Base-by-base conservation (phyloP, 2,888 invertebrate genomes). In the Brenthis ino region DNA sequence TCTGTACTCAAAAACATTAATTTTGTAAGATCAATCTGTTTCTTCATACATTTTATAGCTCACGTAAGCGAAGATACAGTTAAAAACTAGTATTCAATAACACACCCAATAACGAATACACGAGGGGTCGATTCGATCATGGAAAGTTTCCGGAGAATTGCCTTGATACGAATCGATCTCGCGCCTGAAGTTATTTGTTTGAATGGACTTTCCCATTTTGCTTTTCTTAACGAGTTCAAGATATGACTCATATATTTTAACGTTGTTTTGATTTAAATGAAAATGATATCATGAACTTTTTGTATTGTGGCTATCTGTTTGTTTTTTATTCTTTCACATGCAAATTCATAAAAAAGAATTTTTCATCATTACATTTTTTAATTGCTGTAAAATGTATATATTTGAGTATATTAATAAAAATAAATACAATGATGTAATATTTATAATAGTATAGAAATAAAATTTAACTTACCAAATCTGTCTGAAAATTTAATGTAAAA, bases 81-180 rank as follows among this genome's bases (percentile, higher is more conserved):
- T 53, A 8, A 53, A 16, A 14, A 16, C n/a, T 12, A 37, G 43
- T 63, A 63, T 63, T 63, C 43, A 63, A 63, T 63, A 63, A 54
- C 53, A 24, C 43, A 54, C 51, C 20, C 54, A 63, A 54, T 63
- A 43, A 43, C 53, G 14, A 63, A 63, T 37, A 54, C 63, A 43
- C 63, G 14, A 63, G 63, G 54, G 63, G 20, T 14, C 63, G 63
- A 53, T 63, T 53, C 61, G 53, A 8, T 37, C 37, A 37, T 16
- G 20, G 53, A 63, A 63, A 63, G 53, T 63, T 63, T 63, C 20
- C 53, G 63, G 37, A 54, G 43, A 63, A 63, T 63, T 54, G 54
- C 54, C 24, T 4, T 53, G 63, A 12, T 24, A 13, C 11, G 8
- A 24, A 54, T 54, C 63, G 53, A 63, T 63, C 43, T 37, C 53